phyloP scores from a whole-genome alignment of 2,888 invertebrate genomes.

The Phyllotreta striolata region DNA sequence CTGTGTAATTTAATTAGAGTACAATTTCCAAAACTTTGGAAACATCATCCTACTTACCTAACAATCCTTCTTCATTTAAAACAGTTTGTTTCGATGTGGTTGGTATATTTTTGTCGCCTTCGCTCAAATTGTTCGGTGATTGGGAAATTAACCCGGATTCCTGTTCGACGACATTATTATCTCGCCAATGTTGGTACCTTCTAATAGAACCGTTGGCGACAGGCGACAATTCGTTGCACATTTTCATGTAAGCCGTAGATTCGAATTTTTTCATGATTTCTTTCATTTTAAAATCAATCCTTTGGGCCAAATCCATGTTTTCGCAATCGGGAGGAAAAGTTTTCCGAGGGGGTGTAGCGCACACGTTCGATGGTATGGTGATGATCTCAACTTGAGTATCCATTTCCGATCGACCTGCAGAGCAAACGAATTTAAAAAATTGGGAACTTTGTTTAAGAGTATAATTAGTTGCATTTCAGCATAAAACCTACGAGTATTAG shows the following conservation, averaged over 20 bases:
- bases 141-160: not conserved
- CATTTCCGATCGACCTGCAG: constrained; percentile 3
- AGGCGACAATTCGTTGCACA: constrained; percentile 54
- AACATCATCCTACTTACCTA: too few species aligned
- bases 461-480: constrained; percentile 2
- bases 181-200: constrained; percentile 1
- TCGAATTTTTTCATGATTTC: constrained; percentile 66
- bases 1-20: too few species aligned
- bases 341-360: constrained; percentile 42
- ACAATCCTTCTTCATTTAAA: too few species aligned
- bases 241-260: constrained; percentile 50
- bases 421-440: not conserved
- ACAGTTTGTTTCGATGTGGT: too few species aligned
- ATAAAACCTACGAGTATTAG: not conserved
- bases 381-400: constrained; percentile 46
- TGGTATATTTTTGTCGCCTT: too few species aligned
- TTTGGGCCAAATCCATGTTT: constrained; percentile 53
- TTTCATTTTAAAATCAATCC: constrained; percentile 64
- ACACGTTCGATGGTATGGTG: constrained; percentile 43
- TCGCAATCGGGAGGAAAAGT: constrained; percentile 47
- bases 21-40: too few species aligned
- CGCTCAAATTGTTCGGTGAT: too few species aligned
- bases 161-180: not conserved
- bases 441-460: not conserved
- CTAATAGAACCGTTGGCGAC: constrained; percentile 21